Evolutionary conservation across 2,888 invertebrate genomes (phyloP), one percentile per base, ranked within the genome.

Genomic region (Habrosyne pyritoides): DNA sequence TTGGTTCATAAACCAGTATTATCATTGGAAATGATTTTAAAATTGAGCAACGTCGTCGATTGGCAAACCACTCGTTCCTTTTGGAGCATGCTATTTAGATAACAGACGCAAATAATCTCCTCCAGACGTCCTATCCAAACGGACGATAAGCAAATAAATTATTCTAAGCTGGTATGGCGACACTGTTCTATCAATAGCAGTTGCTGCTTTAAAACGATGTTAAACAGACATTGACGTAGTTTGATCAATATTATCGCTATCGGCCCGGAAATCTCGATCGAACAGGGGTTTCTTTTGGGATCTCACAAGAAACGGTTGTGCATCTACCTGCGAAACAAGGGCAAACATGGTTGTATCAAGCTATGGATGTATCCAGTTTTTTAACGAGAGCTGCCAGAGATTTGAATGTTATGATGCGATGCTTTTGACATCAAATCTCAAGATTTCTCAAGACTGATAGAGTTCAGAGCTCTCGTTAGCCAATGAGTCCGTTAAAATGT

Each of bases 21-120:
- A 36, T 30, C 30, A 33, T n/a, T 36, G 7, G 14, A 1, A 2
- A 33, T 12, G 0, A n/a, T 18, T 6, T 4, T 18, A 18, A 42
- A 42, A 18, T 22, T 47, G 22, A 22, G 22, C 47, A 21, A 22
- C n/a, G 10, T n/a, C 3, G 18, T 2, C 8, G n/a, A 33, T 33
- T 33, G 33, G 5, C 1, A 30, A 6, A 33, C n/a, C 33, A 30
- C 30, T 2, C 12, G 12, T n/a, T 33, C n/a, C 12, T 28, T 10
- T 28, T 21, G 14, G 5, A 21, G 28, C 30, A 21, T 28, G 28
- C 50, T 50, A 50, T 50, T 52, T 54, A 48, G 7, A 49, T 33
- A 18, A 12, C 33, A 54, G 54, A 59, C 60, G 58, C 36, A 51
- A 52, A 50, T 55, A 21, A 30, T 64, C 58, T 64, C 60, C 64